A percentile compares a stretch with the other conserved stretches of the same genome.
phyloP scores from a whole-genome alignment of 2,113 vertebrate genomes.

The Phasianus colchicus region DNA sequence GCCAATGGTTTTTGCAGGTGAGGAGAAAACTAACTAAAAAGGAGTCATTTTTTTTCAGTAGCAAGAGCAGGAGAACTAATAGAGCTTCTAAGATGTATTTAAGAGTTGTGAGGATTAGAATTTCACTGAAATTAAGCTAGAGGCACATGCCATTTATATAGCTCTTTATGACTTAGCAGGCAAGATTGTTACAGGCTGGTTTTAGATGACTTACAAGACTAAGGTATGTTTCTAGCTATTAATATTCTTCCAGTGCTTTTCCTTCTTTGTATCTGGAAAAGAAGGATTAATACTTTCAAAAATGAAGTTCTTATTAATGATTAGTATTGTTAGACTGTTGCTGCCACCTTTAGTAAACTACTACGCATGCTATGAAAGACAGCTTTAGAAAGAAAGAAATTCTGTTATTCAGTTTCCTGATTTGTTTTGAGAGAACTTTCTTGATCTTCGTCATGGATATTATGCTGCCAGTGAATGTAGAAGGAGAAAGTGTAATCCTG shows the following conservation, averaged over 20 bases:
- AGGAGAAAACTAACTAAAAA: slow-evolving; percentile 56
- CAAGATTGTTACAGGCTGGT: not conserved
- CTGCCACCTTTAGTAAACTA: not conserved
- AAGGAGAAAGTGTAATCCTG: not conserved
- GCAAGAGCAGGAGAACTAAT: not conserved
- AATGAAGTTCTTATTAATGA: rapidly evolving
- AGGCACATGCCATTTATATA: rapidly evolving
- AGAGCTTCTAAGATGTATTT: not conserved
- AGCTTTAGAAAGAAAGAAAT: not conserved
- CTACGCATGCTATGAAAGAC: not conserved
- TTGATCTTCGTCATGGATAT: not conserved
- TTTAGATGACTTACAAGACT: not conserved
- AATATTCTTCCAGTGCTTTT: not conserved
- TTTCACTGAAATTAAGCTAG: not conserved
- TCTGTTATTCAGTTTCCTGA: not conserved
- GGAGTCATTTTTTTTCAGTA: not conserved
- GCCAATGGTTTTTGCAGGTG: slow-evolving; percentile 99
- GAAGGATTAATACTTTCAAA: not conserved
- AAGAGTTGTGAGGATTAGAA: not conserved
- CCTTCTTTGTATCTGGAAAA: not conserved
- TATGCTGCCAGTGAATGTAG: not conserved
- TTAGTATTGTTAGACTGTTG: not conserved
- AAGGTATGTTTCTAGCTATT: not conserved
- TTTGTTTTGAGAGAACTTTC: not conserved
- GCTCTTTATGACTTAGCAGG: not conserved